phyloP scores from a whole-genome alignment of 2,797 vertebrate genomes.

The Phataginus tetradactyla region DNA sequence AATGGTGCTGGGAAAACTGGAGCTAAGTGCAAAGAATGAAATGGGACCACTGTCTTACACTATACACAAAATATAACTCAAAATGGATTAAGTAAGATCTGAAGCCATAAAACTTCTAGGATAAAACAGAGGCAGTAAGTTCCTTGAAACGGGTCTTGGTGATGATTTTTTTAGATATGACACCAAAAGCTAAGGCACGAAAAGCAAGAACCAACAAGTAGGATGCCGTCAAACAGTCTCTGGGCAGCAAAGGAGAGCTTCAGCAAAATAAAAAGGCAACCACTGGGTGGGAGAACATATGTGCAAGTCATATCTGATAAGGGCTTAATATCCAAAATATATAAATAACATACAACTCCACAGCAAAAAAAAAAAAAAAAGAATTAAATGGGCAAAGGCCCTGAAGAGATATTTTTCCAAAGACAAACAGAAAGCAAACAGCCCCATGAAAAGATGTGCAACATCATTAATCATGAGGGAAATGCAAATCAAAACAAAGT shows the following conservation, averaged over 20 bases:
- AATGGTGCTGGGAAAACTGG: neutral
- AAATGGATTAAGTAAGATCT: neutral
- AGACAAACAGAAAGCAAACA: neutral
- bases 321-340: neutral
- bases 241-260: neutral
- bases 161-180: neutral
- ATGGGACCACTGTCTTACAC: neutral
- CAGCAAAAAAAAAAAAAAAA: neutral
- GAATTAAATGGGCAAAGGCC: neutral
- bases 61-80: neutral
- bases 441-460: neutral
- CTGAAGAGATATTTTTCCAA: neutral
- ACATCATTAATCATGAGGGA: neutral
- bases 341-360: neutral
- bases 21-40: neutral
- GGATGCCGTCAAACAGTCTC: neutral
- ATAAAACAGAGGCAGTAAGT: neutral
- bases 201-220: neutral
- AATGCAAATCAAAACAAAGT: neutral
- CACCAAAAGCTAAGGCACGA: neutral
- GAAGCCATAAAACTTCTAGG: neutral
- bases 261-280: neutral
- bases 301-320: neutral
- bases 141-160: neutral
- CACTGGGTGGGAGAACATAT: neutral